Base-by-base conservation (phyloP, 2,888 invertebrate genomes). In the Diaprepes abbreviatus region DNA sequence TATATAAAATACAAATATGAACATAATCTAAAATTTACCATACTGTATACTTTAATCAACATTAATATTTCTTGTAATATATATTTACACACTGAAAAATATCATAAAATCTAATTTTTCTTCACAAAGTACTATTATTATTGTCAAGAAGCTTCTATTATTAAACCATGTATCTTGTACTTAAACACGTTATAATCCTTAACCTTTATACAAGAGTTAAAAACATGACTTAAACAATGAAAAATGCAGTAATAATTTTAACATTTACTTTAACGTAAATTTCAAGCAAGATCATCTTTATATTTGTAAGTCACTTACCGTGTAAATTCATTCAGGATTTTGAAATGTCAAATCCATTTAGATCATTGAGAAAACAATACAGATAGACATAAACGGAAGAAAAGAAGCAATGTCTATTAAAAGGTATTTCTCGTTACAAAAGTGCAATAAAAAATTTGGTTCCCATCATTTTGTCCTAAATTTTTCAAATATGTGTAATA, bases 251-350 rank as follows among this genome's bases (percentile, higher is more conserved):
- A 28, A 28, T 14, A 48, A 28, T 28, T 28, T 48, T 50, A 50
- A 50, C 48, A 50, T 50, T 50, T 50, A 50, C 48, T 50, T 28
- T 14, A 50, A 3, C 28, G 48, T 28, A 12, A 14, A 50, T 9
- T 28, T 28, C 28, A 50, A 7, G 48, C 28, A 14, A 14, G 12
- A 21, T 45, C 48, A 50, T 50, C 28, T 28, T 50, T 48, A 24
- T 48, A 48, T 28, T 48, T 14, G 24, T 48, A 28, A 24, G 48
- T 48, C 1, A 50, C 5, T 28, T 50, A 31, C 28, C 28, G 28
- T 43, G 28, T 31, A 28, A 16, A 14, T 50, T 50, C 48, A 50
- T 50, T 50, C 48, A 50, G 16, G 48, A 50, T 50, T 50, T 28
- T 50, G 9, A 50, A 50, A 50, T 50, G 48, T 50, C 48, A 50